Conservation (phyloP, 2,113 vertebrate genomes). For the Propithecus coquereli region DNA sequence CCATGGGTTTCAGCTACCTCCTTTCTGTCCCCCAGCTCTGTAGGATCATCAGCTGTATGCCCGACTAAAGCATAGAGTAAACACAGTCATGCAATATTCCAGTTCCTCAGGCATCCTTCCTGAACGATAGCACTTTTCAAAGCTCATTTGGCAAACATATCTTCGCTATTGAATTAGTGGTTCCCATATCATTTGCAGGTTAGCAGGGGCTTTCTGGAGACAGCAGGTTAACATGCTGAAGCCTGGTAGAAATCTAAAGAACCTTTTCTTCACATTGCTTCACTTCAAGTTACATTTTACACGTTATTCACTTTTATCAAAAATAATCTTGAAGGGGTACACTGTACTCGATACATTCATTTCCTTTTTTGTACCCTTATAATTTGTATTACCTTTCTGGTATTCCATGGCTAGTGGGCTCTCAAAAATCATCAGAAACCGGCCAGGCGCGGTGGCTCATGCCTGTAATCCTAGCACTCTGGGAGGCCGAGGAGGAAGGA, state of each 20-base stretch:
- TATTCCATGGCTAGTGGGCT: not conserved
- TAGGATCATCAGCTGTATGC: not conserved
- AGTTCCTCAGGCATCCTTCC: not conserved
- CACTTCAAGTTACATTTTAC: not conserved
- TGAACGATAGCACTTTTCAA: not conserved
- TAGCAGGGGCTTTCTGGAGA: not conserved
- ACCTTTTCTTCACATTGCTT: not conserved
- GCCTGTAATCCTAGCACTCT: no score
- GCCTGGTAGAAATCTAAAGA: not conserved
- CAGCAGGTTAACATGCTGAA: not conserved
- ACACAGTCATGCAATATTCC: not conserved
- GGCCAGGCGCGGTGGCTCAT: no score
- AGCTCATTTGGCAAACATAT: not conserved
- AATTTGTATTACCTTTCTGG: not conserved
- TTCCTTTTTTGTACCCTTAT: not conserved
- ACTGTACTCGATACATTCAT: not conserved
- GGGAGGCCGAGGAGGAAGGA: no score
- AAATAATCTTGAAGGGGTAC: not conserved
- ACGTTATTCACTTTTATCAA: not conserved
- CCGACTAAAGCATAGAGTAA: not conserved
- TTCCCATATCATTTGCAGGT: constrained; percentile 6
- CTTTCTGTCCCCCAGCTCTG: not conserved
- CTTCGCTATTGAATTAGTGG: not conserved
- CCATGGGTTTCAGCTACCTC: not conserved
- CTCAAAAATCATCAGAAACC: not conserved